These are phyloP conservation scores for Fopius arisanus DNA, from an alignment of 1,140 invertebrate genomes.

Conservation along the genomic window DNA sequence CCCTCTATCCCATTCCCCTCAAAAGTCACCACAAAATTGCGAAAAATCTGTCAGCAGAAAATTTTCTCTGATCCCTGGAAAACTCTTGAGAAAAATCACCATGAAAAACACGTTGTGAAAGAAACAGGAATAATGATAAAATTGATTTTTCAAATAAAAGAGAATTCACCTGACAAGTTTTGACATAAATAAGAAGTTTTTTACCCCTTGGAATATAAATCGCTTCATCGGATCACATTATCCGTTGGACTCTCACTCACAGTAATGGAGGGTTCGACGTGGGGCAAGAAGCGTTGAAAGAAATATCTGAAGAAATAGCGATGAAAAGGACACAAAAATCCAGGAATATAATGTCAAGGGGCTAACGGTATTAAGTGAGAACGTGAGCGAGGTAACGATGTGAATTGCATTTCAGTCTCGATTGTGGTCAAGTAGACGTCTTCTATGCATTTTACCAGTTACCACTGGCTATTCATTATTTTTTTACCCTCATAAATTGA, in stretches of 20 bases:
- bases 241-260: not conserved
- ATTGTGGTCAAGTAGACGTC: not conserved
- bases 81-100: too few species aligned
- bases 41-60: too few species aligned
- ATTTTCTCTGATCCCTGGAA: too few species aligned
- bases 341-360: not conserved
- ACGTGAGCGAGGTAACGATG: slow-evolving; percentile 2
- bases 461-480: not conserved
- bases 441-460: not conserved
- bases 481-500: too few species aligned
- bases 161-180: not conserved
- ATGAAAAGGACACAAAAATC: slow-evolving; percentile 8
- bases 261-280: slow-evolving; percentile 3
- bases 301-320: not conserved
- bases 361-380: slow-evolving; percentile 9
- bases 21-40: too few species aligned
- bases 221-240: not conserved
- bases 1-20: not conserved
- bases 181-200: not conserved
- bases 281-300: slow-evolving; percentile 5
- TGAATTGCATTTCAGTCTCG: not conserved
- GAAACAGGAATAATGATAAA: not conserved
- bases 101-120: too few species aligned
- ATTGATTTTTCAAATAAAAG: slow-evolving; percentile 2
- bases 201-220: not conserved